Conservation (phyloP, 2,888 invertebrate genomes). For the Hecatera dysodea region DNA sequence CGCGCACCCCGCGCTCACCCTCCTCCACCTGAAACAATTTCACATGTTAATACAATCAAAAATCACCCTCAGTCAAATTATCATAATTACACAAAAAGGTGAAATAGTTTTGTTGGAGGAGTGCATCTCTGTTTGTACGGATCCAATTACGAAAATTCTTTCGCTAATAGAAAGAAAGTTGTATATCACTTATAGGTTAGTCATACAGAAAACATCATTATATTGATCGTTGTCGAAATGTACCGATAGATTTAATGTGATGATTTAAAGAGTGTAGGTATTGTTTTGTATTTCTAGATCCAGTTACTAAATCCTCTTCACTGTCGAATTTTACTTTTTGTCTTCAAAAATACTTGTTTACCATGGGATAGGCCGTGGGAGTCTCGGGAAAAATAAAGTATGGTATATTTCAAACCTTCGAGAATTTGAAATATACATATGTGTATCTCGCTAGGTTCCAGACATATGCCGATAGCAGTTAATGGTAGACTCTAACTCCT, state of each 20-base stretch:
- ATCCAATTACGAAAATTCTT: too few species aligned
- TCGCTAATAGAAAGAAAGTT: too few species aligned
- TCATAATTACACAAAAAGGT: too few species aligned
- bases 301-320: not conserved
- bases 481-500: not conserved
- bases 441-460: not conserved
- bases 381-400: not conserved
- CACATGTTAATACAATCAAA: not conserved
- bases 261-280: too few species aligned
- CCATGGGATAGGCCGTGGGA: not conserved
- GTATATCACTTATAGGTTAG: too few species aligned
- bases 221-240: too few species aligned
- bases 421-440: not conserved
- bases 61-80: too few species aligned
- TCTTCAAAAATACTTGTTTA: not conserved
- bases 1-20: slow-evolving; percentile 84
- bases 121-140: too few species aligned
- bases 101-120: not conserved
- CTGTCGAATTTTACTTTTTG: not conserved
- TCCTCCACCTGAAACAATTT: slow-evolving; percentile 77
- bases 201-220: too few species aligned
- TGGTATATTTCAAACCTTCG: not conserved
- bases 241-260: too few species aligned
- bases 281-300: too few species aligned
- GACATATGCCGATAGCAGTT: not conserved